Percentiles rank a stretch among this genome's conserved stretches.
phyloP scores from a whole-genome alignment of 1,140 invertebrate species.

The Halyomorpha halys region DNA sequence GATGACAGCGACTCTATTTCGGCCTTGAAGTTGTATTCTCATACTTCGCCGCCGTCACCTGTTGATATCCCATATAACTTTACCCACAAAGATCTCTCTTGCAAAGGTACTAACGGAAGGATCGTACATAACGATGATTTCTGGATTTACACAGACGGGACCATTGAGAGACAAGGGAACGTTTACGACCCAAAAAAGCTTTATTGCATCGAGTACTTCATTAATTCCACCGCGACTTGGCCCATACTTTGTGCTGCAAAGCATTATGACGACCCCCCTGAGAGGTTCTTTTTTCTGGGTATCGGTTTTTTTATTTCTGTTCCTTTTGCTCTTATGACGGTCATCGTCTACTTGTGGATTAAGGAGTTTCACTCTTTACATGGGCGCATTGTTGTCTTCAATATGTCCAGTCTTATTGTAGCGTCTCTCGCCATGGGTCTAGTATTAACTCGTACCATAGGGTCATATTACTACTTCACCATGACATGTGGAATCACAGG shows the following conservation, averaged over 20 bases:
- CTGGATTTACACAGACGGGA: neutral
- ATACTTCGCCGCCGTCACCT: neutral
- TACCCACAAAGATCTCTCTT: neutral
- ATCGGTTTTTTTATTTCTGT: neutral
- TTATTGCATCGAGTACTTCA: neutral
- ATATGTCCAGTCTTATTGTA: conserved; percentile 38
- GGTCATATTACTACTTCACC: too few species aligned
- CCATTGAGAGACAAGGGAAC: neutral
- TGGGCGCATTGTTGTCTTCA: conserved; percentile 60
- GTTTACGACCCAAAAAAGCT: neutral
- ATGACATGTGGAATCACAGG: too few species aligned
- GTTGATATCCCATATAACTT: neutral
- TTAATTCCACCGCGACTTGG: neutral
- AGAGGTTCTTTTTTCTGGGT: neutral
- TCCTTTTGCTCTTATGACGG: conserved; percentile 52
- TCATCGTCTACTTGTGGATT: conserved; percentile 58
- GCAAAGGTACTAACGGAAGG: neutral
- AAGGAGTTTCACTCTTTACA: conserved; percentile 60
- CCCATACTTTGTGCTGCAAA: neutral
- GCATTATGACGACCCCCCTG: neutral
- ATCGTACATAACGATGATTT: neutral
- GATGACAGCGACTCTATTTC: neutral
- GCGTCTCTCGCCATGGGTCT: too few species aligned
- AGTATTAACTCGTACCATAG: too few species aligned
- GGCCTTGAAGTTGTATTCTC: neutral